These are phyloP conservation scores for Formica aserva DNA, from an alignment of 2,888 invertebrate species.

Conservation along the genomic window DNA sequence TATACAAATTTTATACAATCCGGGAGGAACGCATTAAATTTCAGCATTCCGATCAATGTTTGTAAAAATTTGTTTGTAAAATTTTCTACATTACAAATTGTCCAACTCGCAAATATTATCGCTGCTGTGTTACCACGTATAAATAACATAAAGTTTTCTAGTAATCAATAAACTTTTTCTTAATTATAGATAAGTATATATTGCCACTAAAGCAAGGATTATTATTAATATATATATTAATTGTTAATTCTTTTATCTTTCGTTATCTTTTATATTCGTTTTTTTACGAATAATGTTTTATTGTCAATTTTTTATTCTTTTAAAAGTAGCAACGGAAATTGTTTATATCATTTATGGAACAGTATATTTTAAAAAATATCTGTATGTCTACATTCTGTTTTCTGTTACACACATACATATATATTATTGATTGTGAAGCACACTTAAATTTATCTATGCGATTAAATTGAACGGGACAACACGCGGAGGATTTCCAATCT, in stretches of 20 bases:
- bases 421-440: background rate
- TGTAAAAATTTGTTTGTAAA: background rate
- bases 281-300: slow-evolving; percentile 46
- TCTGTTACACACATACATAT: background rate
- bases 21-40: background rate
- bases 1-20: background rate
- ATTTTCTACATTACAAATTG: background rate
- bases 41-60: background rate
- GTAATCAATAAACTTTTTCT: slow-evolving; percentile 59
- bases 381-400: background rate
- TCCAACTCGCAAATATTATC: background rate
- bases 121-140: background rate
- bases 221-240: background rate
- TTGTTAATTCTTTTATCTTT: background rate
- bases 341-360: background rate
- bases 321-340: background rate
- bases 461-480: slow-evolving; percentile 25
- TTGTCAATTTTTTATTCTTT: slow-evolving; percentile 31
- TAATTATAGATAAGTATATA: slow-evolving; percentile 55
- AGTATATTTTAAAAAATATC: background rate
- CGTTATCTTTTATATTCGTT: background rate
- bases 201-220: slow-evolving; percentile 49
- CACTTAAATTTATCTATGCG: slow-evolving; percentile 2
- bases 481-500: background rate
- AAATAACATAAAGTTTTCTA: slow-evolving; percentile 15